phyloP scores from a whole-genome alignment of 2,888 invertebrate genomes.

The Tachina lurida region DNA sequence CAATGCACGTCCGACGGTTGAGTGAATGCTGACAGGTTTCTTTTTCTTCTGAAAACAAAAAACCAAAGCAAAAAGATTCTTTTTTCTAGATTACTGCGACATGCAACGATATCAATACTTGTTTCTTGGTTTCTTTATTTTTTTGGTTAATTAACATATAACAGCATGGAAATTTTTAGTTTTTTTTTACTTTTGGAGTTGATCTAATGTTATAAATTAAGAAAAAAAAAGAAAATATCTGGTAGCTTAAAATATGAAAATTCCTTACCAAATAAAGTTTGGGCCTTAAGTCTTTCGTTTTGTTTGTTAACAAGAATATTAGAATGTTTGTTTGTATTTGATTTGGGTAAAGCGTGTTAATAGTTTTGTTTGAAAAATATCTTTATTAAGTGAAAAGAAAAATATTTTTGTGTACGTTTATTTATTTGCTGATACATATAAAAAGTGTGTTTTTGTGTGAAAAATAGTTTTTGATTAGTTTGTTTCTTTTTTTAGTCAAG shows the following conservation, averaged over 20 bases:
- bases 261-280: conserved; percentile 12
- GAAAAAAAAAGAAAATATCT: not conserved
- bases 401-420: not conserved
- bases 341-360: not conserved
- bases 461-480: not conserved
- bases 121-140: not conserved
- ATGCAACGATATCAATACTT: conserved; percentile 42
- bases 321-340: not conserved
- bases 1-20: conserved; percentile 59
- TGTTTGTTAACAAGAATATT: conserved; percentile 10
- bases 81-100: conserved; percentile 40
- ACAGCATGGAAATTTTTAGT: not conserved
- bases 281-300: conserved; percentile 54
- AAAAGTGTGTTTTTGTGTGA: not conserved
- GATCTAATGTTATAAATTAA: conserved; percentile 7
- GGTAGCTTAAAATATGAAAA: not conserved
- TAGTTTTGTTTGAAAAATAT: not conserved
- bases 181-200: not conserved
- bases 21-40: conserved; percentile 63
- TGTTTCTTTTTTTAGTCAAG: not conserved
- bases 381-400: not conserved
- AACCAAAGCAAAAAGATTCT: conserved; percentile 8
- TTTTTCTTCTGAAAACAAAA: not conserved
- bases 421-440: not conserved
- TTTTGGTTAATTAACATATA: conserved; percentile 40